phyloP scores from a whole-genome alignment of 2,888 invertebrate genomes.

The Drosophila lutescens region DNA sequence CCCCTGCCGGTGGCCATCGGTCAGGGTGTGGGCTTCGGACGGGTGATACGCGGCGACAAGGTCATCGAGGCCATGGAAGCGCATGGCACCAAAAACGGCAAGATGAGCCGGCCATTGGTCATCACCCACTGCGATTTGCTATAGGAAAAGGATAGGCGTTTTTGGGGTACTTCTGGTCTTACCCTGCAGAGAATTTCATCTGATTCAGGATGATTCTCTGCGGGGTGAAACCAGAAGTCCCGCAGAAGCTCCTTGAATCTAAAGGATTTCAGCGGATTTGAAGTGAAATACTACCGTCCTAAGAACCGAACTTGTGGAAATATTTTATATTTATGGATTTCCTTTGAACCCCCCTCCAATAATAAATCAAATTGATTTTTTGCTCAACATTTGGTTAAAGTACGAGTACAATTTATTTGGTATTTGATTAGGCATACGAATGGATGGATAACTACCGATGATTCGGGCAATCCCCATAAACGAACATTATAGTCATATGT shows the following conservation, averaged over 20 bases:
- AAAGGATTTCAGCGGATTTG: no score
- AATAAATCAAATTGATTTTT: not conserved
- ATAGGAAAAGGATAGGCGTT: not conserved
- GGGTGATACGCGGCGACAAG: constrained; percentile 66
- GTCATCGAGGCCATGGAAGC: constrained; percentile 63
- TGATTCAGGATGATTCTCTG: no score
- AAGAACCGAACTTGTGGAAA: no score
- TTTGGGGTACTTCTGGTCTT: not conserved
- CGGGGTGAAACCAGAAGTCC: not conserved
- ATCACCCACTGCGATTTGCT: constrained; percentile 64
- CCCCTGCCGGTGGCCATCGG: constrained; percentile 70
- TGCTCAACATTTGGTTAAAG: constrained; percentile 4
- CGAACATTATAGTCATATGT: constrained; percentile 58
- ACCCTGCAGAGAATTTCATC: not conserved
- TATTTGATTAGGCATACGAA: not conserved
- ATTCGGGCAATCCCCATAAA: constrained; percentile 21
- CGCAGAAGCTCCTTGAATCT: not conserved
- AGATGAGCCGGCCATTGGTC: constrained; percentile 60
- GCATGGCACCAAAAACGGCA: constrained; percentile 76
- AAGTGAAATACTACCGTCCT: no score
- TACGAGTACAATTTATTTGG: constrained; percentile 18
- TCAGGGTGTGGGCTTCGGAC: constrained; percentile 75
- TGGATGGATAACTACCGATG: constrained; percentile 32
- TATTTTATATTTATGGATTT: no score
- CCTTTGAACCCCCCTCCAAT: not conserved